phyloP scores from a whole-genome alignment of 92 coral and sea anemone genomes.

The Epizoanthus stellaris region DNA sequence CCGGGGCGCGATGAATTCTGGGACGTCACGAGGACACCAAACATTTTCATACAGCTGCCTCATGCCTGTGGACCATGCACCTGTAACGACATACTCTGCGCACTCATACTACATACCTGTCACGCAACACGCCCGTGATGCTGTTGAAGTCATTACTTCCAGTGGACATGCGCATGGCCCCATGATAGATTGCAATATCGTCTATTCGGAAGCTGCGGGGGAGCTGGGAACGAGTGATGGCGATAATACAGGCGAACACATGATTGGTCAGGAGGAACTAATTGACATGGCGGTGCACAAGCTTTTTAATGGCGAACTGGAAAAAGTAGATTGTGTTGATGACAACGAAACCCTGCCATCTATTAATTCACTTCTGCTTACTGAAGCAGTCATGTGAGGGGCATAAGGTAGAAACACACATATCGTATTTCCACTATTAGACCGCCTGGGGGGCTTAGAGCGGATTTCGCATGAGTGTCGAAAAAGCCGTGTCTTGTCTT shows the following conservation, averaged over 20 bases:
- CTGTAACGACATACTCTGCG: constrained; percentile 54
- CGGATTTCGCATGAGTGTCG: too few relatives aligned
- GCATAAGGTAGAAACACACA: background rate
- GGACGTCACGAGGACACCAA: constrained; percentile 10
- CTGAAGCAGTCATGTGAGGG: constrained; percentile 78
- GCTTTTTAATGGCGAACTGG: constrained; percentile 93
- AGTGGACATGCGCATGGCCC: constrained; percentile 59
- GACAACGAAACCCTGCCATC: constrained; percentile 87
- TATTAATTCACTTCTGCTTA: constrained; percentile 89
- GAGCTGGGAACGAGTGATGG: constrained; percentile 67
- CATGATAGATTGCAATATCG: constrained; percentile 70
- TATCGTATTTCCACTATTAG: background rate
- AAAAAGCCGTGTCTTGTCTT: too few relatives aligned
- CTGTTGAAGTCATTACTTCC: constrained; percentile 64
- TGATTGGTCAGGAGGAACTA: constrained; percentile 86
- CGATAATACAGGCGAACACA: constrained; percentile 61
- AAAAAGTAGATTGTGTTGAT: constrained; percentile 86
- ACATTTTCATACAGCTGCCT: constrained; percentile 32
- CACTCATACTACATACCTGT: constrained; percentile 77
- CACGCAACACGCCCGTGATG: constrained; percentile 63
- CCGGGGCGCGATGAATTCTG: constrained; percentile 19
- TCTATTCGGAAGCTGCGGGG: constrained; percentile 75
- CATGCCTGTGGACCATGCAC: constrained; percentile 23
- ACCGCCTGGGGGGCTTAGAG: too few relatives aligned
- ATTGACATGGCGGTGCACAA: constrained; percentile 90